Evolutionary conservation across 2,888 invertebrate species (phyloP).

Genomic region (Lasius fuliginosus): DNA sequence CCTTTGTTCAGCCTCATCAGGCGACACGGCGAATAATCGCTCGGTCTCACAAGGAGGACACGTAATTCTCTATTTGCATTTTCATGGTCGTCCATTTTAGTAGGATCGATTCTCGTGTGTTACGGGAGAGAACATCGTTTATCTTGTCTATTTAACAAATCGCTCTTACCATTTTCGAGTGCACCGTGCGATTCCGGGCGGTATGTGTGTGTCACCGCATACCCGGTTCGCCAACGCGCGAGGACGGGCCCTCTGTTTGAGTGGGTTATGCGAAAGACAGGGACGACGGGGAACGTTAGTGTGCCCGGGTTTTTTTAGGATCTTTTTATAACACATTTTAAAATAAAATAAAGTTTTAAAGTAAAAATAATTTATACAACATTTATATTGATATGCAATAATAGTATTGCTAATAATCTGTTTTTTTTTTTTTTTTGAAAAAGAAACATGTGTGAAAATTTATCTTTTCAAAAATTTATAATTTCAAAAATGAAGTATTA

Average conservation of each 20-base stretch:
- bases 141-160: slow-evolving; percentile 58
- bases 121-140: slow-evolving; percentile 15
- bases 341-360: no score
- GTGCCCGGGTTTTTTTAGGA: background rate
- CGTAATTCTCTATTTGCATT: slow-evolving; percentile 52
- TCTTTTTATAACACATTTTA: background rate
- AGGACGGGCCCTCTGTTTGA: slow-evolving; percentile 38
- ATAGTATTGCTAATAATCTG: background rate
- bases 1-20: background rate
- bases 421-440: background rate
- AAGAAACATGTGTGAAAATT: background rate
- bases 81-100: slow-evolving; percentile 32
- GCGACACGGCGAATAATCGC: slow-evolving; percentile 12
- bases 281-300: background rate
- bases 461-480: background rate
- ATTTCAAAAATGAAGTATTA: background rate
- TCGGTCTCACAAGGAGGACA: slow-evolving; percentile 11
- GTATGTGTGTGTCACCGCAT: slow-evolving; percentile 45
- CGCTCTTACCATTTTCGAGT: slow-evolving; percentile 58
- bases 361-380: no score
- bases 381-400: background rate
- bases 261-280: slow-evolving; percentile 42
- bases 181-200: slow-evolving; percentile 24
- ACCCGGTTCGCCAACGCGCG: slow-evolving; percentile 70
- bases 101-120: slow-evolving; percentile 34